A percentile compares a stretch with the other conserved stretches of the same genome.
Evolutionary conservation across 1,140 invertebrate species (phyloP).

Genomic region (Idris sp.): DNA sequence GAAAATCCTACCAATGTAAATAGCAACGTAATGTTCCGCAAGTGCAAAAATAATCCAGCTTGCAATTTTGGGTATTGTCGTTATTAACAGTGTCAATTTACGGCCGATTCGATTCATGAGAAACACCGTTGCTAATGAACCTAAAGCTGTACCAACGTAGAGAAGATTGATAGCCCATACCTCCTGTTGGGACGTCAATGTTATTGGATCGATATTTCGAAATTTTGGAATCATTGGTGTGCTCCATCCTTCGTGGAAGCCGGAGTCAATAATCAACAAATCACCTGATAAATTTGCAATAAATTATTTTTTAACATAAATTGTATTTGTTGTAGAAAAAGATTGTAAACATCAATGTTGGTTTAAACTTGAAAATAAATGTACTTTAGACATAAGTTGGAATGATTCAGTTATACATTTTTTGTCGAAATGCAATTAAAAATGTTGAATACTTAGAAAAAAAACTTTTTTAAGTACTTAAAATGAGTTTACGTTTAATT

Average conservation of each 20-base stretch:
- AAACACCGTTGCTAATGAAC: conserved; percentile 76
- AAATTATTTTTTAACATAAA: not conserved
- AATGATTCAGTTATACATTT: too few species aligned
- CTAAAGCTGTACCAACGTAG: conserved; percentile 73
- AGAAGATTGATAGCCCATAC: conserved; percentile 73
- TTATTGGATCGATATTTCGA: conserved; percentile 66
- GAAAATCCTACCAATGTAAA: conserved; percentile 78
- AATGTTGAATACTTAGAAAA: too few species aligned
- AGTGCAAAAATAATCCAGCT: conserved; percentile 80
- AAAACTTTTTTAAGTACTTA: too few species aligned
- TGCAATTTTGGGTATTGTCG: conserved; percentile 78
- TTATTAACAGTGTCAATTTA: conserved; percentile 78
- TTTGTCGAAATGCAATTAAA: too few species aligned
- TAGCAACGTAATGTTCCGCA: conserved; percentile 61
- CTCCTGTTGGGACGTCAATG: conserved; percentile 62
- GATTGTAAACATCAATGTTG: too few species aligned
- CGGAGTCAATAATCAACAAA: conserved; percentile 74
- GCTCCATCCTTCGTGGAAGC: conserved; percentile 76
- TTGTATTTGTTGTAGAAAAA: too few species aligned
- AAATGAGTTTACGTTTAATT: too few species aligned
- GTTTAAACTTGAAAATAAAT: too few species aligned
- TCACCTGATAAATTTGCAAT: conserved; percentile 67
- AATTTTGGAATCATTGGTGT: conserved; percentile 74
- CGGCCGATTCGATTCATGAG: conserved; percentile 80
- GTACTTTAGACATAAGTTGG: too few species aligned